Evolutionary conservation across 1,140 invertebrate genomes (phyloP), one percentile per base, ranked within the genome.

Genomic region (Polypedilum vanderplanki): DNA sequence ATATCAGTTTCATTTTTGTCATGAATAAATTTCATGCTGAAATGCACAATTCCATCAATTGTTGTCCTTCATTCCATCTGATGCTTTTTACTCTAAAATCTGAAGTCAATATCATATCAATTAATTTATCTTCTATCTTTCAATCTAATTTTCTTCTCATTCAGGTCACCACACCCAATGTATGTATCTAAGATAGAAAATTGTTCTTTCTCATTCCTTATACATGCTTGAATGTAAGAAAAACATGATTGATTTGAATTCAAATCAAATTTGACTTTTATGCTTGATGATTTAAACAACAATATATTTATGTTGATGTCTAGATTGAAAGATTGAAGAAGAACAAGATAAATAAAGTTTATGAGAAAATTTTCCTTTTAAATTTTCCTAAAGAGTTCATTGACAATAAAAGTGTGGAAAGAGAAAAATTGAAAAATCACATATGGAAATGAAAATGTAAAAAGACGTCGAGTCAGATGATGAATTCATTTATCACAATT

Each of bases 211-310:
- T 33, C 24, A 33, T 57, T 15, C 10, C 8, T 57, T 8, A 57
- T 57, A 7, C 8, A 57, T 57, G 46, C 8, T 3, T 57, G 10
- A 3, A 1, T 57, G 10, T 57, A 2, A n/a, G 1, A 57, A 57
- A 57, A 57, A 15, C 65, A 70, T 70, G 65, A 70, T 70, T 70
- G 65, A 70, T 70, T 70, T 20, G 65, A 70, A 70, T 70, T 18
- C 65, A 20, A 70, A 70, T 70, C 65, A 70, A 17, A 70, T 70
- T 70, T 70, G 65, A 70, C 46, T 57, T 57, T 57, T 57, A 57
- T 57, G 46, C 46, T 15, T 57, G 46, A 57, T 57, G 46, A 57
- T 57, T 57, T 57, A 57, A n/a, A 57, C 46, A 57, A 57, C 46
- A 57, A 57, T 57, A 57, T 4, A 57, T 57, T 33, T 33, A 57